Percentiles rank a stretch among this genome's conserved stretches.
These are phyloP conservation scores for Prinia subflava DNA, from an alignment of 2,113 vertebrate genomes.

Conservation along the genomic window DNA sequence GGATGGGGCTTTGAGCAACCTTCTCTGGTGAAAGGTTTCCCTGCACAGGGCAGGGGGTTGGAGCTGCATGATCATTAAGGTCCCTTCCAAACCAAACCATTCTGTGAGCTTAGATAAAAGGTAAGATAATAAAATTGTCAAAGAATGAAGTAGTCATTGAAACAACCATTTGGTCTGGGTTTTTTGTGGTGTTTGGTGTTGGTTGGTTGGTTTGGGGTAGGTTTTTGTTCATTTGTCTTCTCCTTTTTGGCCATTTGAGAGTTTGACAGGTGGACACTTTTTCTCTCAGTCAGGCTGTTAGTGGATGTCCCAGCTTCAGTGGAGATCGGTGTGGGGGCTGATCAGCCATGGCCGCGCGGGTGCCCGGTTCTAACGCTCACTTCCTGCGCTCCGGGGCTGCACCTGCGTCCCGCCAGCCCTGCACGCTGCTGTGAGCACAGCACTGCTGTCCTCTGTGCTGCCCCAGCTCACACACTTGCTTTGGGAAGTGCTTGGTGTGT, in stretches of 20 bases:
- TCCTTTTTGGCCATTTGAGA: background rate
- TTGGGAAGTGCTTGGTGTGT: background rate
- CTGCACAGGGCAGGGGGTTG: background rate
- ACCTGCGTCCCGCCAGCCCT: background rate
- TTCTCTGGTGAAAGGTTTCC: background rate
- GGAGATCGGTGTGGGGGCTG: background rate
- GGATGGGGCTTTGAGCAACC: background rate
- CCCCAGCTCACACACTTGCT: background rate
- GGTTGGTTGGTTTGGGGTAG: background rate
- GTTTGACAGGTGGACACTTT: background rate
- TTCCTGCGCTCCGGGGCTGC: background rate
- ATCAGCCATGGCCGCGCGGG: background rate
- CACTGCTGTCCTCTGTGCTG: background rate
- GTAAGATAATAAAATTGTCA: background rate
- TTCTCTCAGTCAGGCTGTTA: background rate
- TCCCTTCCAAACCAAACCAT: background rate
- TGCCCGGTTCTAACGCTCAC: background rate
- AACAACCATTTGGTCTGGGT: background rate
- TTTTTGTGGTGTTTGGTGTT: background rate
- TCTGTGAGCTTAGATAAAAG: background rate
- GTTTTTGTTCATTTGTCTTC: background rate
- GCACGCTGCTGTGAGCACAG: fast-evolving
- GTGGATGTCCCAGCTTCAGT: background rate
- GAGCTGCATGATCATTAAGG: background rate
- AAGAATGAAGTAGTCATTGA: background rate